Evolutionary conservation across 2,113 vertebrate species (phyloP).

Genomic region (Ondatra zibethicus): DNA sequence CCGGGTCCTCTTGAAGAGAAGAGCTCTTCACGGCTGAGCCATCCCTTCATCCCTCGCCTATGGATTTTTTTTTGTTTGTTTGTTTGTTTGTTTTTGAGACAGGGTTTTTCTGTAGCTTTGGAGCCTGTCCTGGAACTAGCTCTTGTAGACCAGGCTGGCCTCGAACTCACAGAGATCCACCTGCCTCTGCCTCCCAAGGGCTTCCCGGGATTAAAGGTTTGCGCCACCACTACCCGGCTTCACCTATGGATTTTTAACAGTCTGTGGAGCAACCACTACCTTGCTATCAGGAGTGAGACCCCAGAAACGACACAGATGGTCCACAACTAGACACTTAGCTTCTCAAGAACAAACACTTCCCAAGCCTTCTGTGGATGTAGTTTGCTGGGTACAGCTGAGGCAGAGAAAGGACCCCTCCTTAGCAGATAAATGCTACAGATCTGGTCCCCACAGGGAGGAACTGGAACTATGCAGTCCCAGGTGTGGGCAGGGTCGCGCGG

Average conservation of each 20-base stretch:
- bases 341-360: constrained; percentile 8
- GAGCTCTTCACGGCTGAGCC: too few relatives aligned
- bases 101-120: too few relatives aligned
- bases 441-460: background rate
- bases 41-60: too few relatives aligned
- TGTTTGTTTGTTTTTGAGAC: too few relatives aligned
- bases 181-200: too few relatives aligned
- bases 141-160: too few relatives aligned
- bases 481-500: background rate
- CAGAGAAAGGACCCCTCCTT: background rate
- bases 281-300: constrained; percentile 38
- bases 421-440: background rate
- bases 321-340: constrained; percentile 62
- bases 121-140: too few relatives aligned
- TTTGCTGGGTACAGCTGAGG: constrained; percentile 35
- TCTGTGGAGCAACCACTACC: constrained; percentile 45
- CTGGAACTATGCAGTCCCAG: background rate
- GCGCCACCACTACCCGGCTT: background rate
- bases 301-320: constrained; percentile 67
- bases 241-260: constrained; percentile 46
- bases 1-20: too few relatives aligned
- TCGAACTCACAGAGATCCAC: too few relatives aligned
- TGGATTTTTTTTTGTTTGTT: too few relatives aligned
- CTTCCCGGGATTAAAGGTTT: too few relatives aligned
- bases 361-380: constrained; percentile 48